These are phyloP conservation scores for Bombylius discolor DNA, from an alignment of 2,888 invertebrate genomes.

Conservation along the genomic window DNA sequence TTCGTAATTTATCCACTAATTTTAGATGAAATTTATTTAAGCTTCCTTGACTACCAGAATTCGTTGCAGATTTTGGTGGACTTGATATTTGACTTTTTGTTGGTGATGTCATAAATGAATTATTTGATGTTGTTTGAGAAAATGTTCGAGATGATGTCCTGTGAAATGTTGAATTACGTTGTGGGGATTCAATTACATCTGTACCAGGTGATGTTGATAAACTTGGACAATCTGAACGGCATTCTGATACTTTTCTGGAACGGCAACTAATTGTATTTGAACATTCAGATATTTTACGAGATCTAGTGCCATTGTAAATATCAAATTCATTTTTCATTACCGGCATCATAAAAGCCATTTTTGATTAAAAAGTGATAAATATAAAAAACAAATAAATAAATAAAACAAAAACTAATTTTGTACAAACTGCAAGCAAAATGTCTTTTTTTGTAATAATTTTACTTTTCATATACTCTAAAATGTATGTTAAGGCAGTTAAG, in stretches of 20 bases:
- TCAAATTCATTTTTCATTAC: constrained; percentile 89
- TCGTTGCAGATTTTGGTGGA: constrained; percentile 39
- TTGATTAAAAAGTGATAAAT: constrained; percentile 2
- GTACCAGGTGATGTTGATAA: constrained; percentile 50
- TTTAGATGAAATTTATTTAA: constrained; percentile 60
- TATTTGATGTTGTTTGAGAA: constrained; percentile 46
- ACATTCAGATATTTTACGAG: constrained; percentile 62
- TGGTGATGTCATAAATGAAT: constrained; percentile 47
- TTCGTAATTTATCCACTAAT: constrained; percentile 56
- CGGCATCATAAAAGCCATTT: constrained; percentile 92
- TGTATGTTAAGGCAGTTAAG: too few species aligned
- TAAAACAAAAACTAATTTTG: too few species aligned
- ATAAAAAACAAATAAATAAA: background rate
- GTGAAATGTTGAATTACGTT: constrained; percentile 30
- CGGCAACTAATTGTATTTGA: constrained; percentile 38
- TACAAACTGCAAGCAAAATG: background rate
- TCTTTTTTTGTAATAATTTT: too few species aligned
- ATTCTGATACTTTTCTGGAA: constrained; percentile 50
- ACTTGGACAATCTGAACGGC: constrained; percentile 48
- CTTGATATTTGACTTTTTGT: constrained; percentile 42
- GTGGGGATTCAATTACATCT: constrained; percentile 39
- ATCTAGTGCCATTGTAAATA: constrained; percentile 69
- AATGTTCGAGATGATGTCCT: constrained; percentile 42
- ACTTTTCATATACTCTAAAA: too few species aligned
- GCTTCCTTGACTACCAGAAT: constrained; percentile 44